Evolutionary conservation across 2,797 vertebrate species (phyloP), one percentile per base, ranked within the genome.

Genomic region (Sparus aurata): DNA sequence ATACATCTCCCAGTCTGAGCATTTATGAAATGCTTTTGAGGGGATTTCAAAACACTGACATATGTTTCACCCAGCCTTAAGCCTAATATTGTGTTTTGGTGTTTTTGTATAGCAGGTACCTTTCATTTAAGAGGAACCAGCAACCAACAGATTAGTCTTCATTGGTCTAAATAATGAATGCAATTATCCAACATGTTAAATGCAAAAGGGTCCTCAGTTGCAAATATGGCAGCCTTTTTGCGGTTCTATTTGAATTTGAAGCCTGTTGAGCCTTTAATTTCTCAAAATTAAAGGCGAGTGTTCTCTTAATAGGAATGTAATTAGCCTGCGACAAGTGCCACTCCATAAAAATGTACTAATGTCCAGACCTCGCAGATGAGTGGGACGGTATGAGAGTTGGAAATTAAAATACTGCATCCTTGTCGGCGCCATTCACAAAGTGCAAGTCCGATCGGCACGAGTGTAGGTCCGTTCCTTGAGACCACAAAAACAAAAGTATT

Each of bases 341-440:
- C 73, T 84, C 62, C 69, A 81, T 75, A 68, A 80, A 90, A 85
- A 72, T 74, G 16, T 68, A 60, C 86, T 65, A 73, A 71, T 77
- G 66, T 59, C 71, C 60, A 80, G 80, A 85, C 77, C 69, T 85
- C 73, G 58, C 34, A 77, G 84, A 74, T 67, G 75, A 88, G 77
- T 82, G 83, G 75, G 87, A 72, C 80, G 75, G 45, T 69, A 66
- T 60, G 63, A 87, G 65, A 58, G 73, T 64, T 30, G 64, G 34
- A 62, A 73, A 82, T 73, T 65, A 64, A 85, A 86, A 80, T 54
- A 66, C 16, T 69, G 74, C 45, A 45, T 43, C 75, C 50, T 62
- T 3, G 2, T 55, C 12, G 6, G 38, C 23, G 64, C 34, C 18
- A 30, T 34, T 82, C n/a, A 73, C 71, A 73, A 18, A 11, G 18